phyloP scores from a whole-genome alignment of 2,797 vertebrate genomes.

The Poeciliopsis infans region DNA sequence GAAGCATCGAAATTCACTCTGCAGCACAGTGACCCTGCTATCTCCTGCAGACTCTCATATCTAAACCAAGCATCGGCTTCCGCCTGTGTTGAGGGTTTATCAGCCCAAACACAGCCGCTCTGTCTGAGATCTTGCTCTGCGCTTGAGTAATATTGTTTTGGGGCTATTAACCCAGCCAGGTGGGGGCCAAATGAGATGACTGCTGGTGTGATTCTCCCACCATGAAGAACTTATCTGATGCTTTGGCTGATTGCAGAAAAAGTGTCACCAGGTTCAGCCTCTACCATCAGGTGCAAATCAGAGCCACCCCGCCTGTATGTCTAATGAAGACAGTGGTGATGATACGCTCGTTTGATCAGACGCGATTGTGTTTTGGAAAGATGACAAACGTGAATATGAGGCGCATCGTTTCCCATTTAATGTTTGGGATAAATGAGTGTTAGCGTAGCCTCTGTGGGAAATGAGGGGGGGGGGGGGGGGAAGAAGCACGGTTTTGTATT shows the following conservation, averaged over 20 bases:
- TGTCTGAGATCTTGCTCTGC: conserved; percentile 13
- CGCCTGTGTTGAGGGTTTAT: conserved; percentile 29
- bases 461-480: not conserved
- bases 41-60: conserved; percentile 18
- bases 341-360: conserved; percentile 63
- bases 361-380: conserved; percentile 21
- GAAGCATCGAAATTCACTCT: not conserved
- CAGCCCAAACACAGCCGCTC: conserved; percentile 9
- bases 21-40: not conserved
- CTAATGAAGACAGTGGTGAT: conserved; percentile 51
- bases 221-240: conserved; percentile 41
- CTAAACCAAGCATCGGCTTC: conserved; percentile 13
- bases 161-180: conserved; percentile 45
- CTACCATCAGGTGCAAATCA: conserved; percentile 46
- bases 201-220: conserved; percentile 39
- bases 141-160: conserved; percentile 33
- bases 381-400: conserved; percentile 35
- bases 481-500: conserved; percentile 11
- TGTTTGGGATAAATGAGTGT: conserved; percentile 34
- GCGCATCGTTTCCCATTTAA: conserved; percentile 27
- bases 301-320: conserved; percentile 47
- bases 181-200: conserved; percentile 45
- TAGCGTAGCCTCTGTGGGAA: conserved; percentile 24
- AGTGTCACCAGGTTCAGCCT: conserved; percentile 25
- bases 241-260: conserved; percentile 36